Percentiles rank a stretch among this genome's conserved stretches.
Conservation (phyloP, 2,797 vertebrate species). For the Triplophysa yarkandensis region DNA sequence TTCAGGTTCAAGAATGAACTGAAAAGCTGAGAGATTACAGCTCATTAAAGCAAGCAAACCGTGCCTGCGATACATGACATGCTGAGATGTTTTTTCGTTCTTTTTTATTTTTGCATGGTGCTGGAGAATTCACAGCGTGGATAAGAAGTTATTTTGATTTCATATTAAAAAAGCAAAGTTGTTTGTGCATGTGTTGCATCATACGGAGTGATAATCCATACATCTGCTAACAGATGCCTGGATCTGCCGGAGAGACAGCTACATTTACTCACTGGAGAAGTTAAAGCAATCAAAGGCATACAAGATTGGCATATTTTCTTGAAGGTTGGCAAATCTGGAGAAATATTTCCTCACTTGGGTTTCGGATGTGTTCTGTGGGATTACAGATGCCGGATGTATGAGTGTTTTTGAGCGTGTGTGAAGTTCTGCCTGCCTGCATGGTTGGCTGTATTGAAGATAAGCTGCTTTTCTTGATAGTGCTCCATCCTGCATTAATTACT, state of each 20-base stretch:
- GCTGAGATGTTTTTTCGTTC: slow-evolving; percentile 65
- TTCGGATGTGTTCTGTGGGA: slow-evolving; percentile 10
- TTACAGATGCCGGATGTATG: slow-evolving; percentile 34
- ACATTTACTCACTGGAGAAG: slow-evolving; percentile 5
- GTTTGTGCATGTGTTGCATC: slow-evolving; percentile 39
- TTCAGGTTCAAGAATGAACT: slow-evolving; percentile 74
- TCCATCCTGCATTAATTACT: slow-evolving; percentile 81
- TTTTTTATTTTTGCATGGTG: slow-evolving; percentile 65
- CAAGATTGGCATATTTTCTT: not conserved
- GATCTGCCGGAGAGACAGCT: slow-evolving; percentile 12
- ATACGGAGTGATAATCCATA: slow-evolving; percentile 1
- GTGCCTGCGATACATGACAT: slow-evolving; percentile 59
- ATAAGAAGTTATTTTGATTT: slow-evolving; percentile 75
- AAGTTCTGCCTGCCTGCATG: slow-evolving; percentile 66
- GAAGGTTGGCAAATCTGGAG: slow-evolving; percentile 17
- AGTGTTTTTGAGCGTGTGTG: slow-evolving; percentile 19
- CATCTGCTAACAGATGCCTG: slow-evolving; percentile 21
- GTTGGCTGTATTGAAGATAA: slow-evolving; percentile 81
- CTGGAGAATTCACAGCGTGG: slow-evolving; percentile 73
- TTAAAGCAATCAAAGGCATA: not conserved
- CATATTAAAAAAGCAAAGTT: slow-evolving; percentile 72
- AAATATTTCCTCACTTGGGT: slow-evolving; percentile 16
- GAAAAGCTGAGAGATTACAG: slow-evolving; percentile 69
- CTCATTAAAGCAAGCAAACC: slow-evolving; percentile 70
- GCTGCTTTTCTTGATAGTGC: slow-evolving; percentile 80